phyloP scores from a whole-genome alignment of 2,113 vertebrate species.

The Cercocebus atys region DNA sequence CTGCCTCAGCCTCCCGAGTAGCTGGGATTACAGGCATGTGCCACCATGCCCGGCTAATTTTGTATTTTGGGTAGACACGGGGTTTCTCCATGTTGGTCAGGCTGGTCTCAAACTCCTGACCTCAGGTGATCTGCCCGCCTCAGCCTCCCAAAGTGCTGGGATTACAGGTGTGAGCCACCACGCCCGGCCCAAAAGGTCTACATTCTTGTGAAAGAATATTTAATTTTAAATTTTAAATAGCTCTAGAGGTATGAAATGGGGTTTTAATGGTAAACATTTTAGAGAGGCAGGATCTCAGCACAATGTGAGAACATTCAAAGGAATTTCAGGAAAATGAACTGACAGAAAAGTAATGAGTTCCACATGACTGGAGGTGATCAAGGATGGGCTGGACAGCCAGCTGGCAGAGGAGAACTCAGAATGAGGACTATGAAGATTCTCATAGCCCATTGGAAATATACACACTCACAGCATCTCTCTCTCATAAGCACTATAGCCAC shows the following conservation, averaged over 20 bases:
- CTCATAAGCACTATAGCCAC: background rate
- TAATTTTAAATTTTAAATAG: background rate
- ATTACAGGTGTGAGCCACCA: no score
- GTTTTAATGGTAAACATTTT: background rate
- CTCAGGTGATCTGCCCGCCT: no score
- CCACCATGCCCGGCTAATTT: no score
- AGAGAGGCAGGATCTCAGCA: background rate
- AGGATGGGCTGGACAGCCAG: background rate
- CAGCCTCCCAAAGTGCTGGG: no score
- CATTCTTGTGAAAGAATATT: background rate
- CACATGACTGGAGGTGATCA: background rate
- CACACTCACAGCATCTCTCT: background rate
- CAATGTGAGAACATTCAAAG: background rate
- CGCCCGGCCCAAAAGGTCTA: background rate
- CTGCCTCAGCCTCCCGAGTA: no score
- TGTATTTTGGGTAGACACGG: no score
- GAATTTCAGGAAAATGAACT: background rate
- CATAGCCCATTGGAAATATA: background rate
- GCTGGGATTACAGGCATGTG: no score
- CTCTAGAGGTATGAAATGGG: background rate
- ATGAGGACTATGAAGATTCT: background rate
- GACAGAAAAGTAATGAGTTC: background rate
- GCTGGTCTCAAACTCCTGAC: no score
- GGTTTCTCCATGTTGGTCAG: no score
- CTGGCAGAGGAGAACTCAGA: background rate